Percentiles rank a stretch among this genome's conserved stretches.
Evolutionary conservation across 2,888 invertebrate species (phyloP).

Genomic region (Ctenicera cuprea): DNA sequence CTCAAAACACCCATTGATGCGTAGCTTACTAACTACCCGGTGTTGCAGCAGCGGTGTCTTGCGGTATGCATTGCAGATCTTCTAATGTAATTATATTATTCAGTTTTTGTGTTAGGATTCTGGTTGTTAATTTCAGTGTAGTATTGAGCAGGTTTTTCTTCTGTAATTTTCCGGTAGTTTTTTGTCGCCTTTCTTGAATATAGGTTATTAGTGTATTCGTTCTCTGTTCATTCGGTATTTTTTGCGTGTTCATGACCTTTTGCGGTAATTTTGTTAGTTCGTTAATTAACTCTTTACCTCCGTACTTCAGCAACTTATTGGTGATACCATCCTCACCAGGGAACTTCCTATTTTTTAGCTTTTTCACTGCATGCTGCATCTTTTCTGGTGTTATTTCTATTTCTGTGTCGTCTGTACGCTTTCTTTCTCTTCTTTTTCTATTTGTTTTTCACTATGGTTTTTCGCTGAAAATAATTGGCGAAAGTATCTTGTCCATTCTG

Average conservation of each 20-base stretch:
- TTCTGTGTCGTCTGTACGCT: background rate
- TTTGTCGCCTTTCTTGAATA: background rate
- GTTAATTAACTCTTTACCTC: background rate
- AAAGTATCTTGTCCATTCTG: constrained; percentile 7
- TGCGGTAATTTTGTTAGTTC: background rate
- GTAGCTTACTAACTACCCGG: too few species aligned
- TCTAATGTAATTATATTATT: background rate
- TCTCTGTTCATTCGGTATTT: too few species aligned
- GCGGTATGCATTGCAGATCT: too few species aligned
- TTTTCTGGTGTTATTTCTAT: background rate
- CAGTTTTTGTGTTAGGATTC: too few species aligned
- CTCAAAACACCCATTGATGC: too few species aligned
- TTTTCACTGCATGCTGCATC: background rate
- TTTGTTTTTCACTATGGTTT: background rate
- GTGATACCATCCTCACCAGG: background rate
- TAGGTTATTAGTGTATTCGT: background rate
- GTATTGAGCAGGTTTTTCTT: background rate
- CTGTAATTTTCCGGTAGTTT: constrained; percentile 4
- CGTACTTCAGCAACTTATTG: background rate
- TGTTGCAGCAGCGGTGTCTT: too few species aligned
- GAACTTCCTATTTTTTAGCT: background rate
- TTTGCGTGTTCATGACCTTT: too few species aligned
- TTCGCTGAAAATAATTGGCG: background rate
- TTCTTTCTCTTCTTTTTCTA: background rate
- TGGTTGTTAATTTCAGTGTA: background rate